Conservation (phyloP, 2,888 invertebrate species). For the Pseudococcus jackbeardsleyi region DNA sequence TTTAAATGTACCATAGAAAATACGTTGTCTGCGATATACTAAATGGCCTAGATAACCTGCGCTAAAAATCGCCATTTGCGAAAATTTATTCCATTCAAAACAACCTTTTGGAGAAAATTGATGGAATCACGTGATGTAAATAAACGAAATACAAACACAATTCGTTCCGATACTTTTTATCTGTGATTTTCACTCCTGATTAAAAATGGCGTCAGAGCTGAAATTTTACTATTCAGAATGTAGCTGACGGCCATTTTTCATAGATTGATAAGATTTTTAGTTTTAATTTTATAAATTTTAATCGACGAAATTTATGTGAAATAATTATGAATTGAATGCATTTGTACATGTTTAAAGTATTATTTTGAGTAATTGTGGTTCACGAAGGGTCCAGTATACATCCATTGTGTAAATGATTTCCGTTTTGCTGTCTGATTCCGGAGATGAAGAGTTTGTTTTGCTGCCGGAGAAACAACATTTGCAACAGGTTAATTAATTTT, state of each 20-base stretch:
- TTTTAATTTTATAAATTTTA: not conserved
- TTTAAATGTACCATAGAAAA: not conserved
- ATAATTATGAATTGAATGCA: not conserved
- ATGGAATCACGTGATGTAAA: constrained; percentile 50
- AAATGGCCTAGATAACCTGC: not conserved
- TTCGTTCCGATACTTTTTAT: not conserved
- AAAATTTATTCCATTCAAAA: constrained; percentile 45
- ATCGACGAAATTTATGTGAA: not conserved
- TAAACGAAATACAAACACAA: constrained; percentile 37
- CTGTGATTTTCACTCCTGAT: not conserved
- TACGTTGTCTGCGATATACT: not conserved
- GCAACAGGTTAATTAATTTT: constrained; percentile 14
- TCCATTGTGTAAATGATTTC: not conserved
- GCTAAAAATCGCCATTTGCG: not conserved
- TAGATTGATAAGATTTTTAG: constrained; percentile 1
- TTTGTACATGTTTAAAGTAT: not conserved
- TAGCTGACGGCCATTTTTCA: not conserved
- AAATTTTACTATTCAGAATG: not conserved
- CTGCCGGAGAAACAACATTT: not conserved
- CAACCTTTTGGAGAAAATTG: constrained; percentile 50
- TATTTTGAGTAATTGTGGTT: not conserved
- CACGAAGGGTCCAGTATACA: not conserved
- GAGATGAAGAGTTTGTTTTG: not conserved
- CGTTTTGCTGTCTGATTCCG: not conserved
- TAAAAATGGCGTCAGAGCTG: not conserved